These are phyloP conservation scores for Troglohyphantes excavatus DNA, from an alignment of 2,888 invertebrate species.

Conservation along the genomic window DNA sequence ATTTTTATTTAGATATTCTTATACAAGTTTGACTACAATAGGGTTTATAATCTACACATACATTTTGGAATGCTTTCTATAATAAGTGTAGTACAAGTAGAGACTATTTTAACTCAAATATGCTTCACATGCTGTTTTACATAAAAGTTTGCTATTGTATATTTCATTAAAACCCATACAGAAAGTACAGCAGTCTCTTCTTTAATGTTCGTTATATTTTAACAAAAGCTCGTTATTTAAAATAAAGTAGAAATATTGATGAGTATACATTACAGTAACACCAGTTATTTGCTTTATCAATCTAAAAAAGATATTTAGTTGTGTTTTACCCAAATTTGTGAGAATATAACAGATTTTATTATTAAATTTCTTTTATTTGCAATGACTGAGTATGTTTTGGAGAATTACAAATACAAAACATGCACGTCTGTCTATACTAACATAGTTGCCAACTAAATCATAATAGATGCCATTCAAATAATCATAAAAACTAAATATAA, in stretches of 20 bases:
- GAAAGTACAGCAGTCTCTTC: too few species aligned
- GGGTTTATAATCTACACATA: neutral
- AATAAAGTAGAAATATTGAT: neutral
- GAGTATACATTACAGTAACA: too few species aligned
- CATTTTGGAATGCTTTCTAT: neutral
- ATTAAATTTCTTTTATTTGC: too few species aligned
- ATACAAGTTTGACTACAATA: neutral
- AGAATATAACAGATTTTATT: too few species aligned
- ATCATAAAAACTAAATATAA: neutral
- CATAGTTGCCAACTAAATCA: neutral
- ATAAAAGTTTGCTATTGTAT: neutral
- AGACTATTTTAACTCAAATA: neutral
- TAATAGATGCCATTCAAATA: neutral
- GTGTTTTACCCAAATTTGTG: too few species aligned
- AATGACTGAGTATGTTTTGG: too few species aligned
- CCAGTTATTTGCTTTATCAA: too few species aligned
- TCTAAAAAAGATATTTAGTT: too few species aligned
- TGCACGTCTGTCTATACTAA: neutral
- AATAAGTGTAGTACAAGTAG: neutral
- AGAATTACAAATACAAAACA: too few species aligned
- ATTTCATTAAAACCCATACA: neutral
- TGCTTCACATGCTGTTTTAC: neutral
- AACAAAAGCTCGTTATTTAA: neutral
- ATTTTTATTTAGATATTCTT: neutral
- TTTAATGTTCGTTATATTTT: too few species aligned